phyloP scores from a whole-genome alignment of 1,140 invertebrate species.

The Apocrypta bakeri region DNA sequence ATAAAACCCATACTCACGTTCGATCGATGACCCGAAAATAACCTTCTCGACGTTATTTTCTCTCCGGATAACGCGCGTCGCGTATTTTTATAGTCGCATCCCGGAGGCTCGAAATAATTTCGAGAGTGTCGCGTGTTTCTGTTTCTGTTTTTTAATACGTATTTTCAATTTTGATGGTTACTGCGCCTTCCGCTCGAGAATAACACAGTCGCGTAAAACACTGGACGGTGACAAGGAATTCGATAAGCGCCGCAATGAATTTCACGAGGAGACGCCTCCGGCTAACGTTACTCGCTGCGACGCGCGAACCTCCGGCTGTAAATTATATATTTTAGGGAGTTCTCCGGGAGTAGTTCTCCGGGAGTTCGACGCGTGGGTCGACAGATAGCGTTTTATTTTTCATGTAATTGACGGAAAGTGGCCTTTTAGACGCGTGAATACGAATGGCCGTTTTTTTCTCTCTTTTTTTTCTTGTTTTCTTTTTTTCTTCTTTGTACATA shows the following conservation, averaged over 20 bases:
- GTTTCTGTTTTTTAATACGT: no score
- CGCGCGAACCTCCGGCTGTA: background rate
- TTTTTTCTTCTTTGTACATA: no score
- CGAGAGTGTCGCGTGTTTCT: no score
- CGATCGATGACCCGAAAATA: no score
- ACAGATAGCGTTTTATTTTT: background rate
- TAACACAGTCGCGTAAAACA: background rate
- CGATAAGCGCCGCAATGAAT: slow-evolving; percentile 1
- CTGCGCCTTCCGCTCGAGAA: background rate
- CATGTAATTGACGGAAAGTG: background rate
- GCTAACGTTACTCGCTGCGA: background rate
- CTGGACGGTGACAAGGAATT: background rate
- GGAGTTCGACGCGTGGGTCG: background rate
- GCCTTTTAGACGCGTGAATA: background rate
- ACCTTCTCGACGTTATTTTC: background rate
- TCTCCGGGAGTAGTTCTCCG: no score
- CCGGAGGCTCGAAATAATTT: no score
- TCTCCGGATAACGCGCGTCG: background rate
- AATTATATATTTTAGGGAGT: background rate
- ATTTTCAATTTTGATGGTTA: background rate
- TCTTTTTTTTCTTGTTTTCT: no score
- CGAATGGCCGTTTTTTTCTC: background rate
- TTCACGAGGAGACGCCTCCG: background rate
- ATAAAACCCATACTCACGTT: no score
- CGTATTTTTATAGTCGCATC: no score